These are phyloP conservation scores for Thamnophis elegans DNA, from an alignment of 2,797 vertebrate genomes.

Conservation along the genomic window DNA sequence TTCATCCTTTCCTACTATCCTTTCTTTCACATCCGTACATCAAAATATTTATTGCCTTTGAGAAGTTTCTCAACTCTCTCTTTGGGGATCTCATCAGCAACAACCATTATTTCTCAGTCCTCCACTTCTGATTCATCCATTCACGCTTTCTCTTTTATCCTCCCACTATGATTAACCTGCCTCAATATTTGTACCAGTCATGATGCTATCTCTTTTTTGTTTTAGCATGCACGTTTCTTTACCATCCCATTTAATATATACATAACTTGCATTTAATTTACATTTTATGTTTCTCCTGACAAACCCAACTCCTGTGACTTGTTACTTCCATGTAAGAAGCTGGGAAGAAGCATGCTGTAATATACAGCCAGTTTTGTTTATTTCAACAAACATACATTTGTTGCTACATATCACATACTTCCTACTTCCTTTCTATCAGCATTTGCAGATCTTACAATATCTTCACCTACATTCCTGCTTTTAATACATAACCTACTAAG, in stretches of 20 bases:
- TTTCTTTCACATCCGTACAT: background rate
- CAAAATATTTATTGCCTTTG: background rate
- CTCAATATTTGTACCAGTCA: background rate
- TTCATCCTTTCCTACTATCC: background rate
- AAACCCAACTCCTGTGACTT: background rate
- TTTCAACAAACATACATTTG: background rate
- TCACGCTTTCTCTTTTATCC: background rate
- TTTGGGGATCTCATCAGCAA: background rate
- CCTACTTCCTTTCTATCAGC: background rate
- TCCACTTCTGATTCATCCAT: background rate
- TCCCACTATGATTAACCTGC: background rate
- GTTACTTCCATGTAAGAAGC: background rate
- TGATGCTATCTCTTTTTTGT: background rate
- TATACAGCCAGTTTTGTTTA: background rate
- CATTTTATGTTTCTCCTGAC: background rate
- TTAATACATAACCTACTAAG: background rate
- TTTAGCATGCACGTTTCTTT: background rate
- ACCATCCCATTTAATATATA: background rate
- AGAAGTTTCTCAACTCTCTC: background rate
- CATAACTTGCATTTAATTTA: background rate
- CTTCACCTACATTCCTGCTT: background rate
- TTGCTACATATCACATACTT: background rate
- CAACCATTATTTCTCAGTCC: background rate
- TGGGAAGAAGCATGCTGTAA: background rate
- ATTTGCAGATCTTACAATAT: background rate